Base-by-base conservation (phyloP, 2,888 invertebrate genomes). In the Calliphora vomitoria region DNA sequence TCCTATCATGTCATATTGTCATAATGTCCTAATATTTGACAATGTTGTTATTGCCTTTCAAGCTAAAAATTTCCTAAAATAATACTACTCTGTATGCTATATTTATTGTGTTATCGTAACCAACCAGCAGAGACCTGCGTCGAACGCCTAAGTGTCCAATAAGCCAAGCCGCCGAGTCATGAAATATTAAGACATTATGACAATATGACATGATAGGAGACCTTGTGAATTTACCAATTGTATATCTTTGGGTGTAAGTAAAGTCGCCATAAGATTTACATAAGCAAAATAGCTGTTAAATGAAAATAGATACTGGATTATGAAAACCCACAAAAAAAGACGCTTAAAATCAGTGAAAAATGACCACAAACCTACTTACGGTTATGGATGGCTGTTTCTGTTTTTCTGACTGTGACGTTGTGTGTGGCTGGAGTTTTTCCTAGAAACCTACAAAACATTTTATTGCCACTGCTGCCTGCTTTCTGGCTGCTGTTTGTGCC, bases 361-460 rank as follows among this genome's bases (percentile, higher is more conserved):
- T 60, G 72, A 79, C 79, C 72, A 84, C 79, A 84, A 79, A 84
- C 84, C 84, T 74, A 84, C 72, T 72, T 84, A 60, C 38, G 62
- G 50, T 41, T 75, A 60, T 8, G 66, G 74, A 72, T 82, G 58
- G 31, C 41, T 58, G 58, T 75, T 50, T 47, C 25, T 64, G 8
- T 66, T 41, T 55, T 64, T 58, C 25, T 58, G 11, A 58, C 58
- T 38, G 15, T 66, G 0, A 41, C 15, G 62, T 4, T 62, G 60
- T 25, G 38, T 62, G 20, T 55, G 35, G 20, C 15, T 68, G 10
- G 55, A 58, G 71, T 64, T 84, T 85, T 87, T 82, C 82, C 84
- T 82, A 84, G 72, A 87, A 84, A 84, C 84, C 87, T 79, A 87
- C 41, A 78, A 84, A 82, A 71, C 31, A 18, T 10, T 60, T 38